Evolutionary conservation across 2,888 invertebrate genomes (phyloP), one percentile per base, ranked within the genome.

Genomic region (Tipula unca): DNA sequence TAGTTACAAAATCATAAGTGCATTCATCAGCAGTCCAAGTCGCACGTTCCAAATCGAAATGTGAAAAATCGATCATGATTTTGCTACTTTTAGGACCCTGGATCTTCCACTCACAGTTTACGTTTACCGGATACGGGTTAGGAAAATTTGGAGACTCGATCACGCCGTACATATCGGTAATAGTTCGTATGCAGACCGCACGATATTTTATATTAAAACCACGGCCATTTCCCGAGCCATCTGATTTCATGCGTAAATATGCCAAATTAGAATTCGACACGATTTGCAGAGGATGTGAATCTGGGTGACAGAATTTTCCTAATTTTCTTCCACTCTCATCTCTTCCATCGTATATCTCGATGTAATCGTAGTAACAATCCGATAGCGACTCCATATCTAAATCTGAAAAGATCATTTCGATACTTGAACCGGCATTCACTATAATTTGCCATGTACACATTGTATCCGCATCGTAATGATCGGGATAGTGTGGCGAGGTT

Each of bases 81-180:
- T 91, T 94, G 90, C 97, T 98, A 1, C 97, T 97, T 86, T 89
- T 90, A 0, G 96, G 94, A 0, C 95, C 96, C 36, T 93, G 92
- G 42, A 96, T 94, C 13, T 90, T 93, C 96, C 96, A 98, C 3
- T 93, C 91, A 89, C 98, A 98, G 89, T 96, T 93, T 29, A 93
- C 89, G 85, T 91, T 90, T 82, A 92, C 89, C 0, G 94, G 93
- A 89, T 95, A 94, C 14, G 91, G 89, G 87, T 93, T 89, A 0
- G 97, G 98, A 89, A 94, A 98, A 89, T 96, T 96, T 0, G 96
- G 95, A 88, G 96, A 97, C 90, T 98, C 98, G 86, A 98, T 95
- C 8, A 95, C 93, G 14, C 97, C 97, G 87, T 92, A 91, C 25
- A 87, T 86, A 69, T 86, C 87, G 13, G 87, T 88, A 1, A 91